Conservation (phyloP, 2,888 invertebrate genomes). For the Acleris emargana region DNA sequence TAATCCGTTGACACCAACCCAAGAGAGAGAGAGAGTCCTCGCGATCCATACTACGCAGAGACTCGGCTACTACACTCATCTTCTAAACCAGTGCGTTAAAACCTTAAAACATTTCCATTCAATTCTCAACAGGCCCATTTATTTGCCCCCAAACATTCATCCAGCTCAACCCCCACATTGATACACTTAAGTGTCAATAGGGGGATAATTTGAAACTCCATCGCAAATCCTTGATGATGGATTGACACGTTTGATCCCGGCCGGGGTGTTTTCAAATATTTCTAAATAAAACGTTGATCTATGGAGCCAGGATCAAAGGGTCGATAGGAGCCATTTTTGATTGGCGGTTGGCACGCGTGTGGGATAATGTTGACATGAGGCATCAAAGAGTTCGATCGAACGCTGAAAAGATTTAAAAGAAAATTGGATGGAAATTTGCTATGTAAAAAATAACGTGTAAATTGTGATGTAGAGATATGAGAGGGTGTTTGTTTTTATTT, state of each 20-base stretch:
- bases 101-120: neutral
- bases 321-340: slow-evolving; percentile 51
- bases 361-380: slow-evolving; percentile 31
- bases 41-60: too few relatives aligned
- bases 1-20: too few relatives aligned
- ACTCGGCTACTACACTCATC: too few relatives aligned
- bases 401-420: slow-evolving; percentile 30
- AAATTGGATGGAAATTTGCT: slow-evolving; percentile 38
- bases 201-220: slow-evolving; percentile 59
- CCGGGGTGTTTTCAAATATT: slow-evolving; percentile 42
- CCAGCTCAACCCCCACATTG: slow-evolving; percentile 11
- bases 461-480: neutral
- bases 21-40: too few relatives aligned
- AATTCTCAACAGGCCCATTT: too few relatives aligned
- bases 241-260: slow-evolving; percentile 60
- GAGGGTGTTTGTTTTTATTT: too few relatives aligned
- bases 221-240: slow-evolving; percentile 69
- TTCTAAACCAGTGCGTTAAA: too few relatives aligned
- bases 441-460: neutral
- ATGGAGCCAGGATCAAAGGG: slow-evolving; percentile 57
- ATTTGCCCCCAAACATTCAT: too few relatives aligned
- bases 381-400: slow-evolving; percentile 28
- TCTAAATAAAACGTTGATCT: slow-evolving; percentile 50
- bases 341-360: slow-evolving; percentile 49
- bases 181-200: slow-evolving; percentile 52